Percentiles rank a stretch among this genome's conserved stretches.
Conservation (phyloP, 2,888 invertebrate species). For the Drosophila rubida region DNA sequence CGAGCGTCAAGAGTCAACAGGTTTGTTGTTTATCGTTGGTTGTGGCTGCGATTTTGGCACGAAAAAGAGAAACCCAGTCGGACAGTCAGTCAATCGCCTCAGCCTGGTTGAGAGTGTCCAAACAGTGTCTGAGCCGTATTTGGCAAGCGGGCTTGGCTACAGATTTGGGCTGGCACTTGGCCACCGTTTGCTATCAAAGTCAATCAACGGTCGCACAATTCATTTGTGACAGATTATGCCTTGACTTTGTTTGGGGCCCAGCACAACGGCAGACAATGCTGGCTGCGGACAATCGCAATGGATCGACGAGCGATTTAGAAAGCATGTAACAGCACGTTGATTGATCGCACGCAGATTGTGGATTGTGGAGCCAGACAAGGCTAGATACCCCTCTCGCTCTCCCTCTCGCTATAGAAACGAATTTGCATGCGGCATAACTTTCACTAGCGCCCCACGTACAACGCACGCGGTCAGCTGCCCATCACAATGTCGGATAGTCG, state of each 20-base stretch:
- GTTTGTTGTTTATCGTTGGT: conserved; percentile 21
- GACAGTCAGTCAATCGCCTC: conserved; percentile 31
- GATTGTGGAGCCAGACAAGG: conserved; percentile 15
- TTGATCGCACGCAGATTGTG: conserved; percentile 58
- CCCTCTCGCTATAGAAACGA: conserved; percentile 31
- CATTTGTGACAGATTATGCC: conserved; percentile 78
- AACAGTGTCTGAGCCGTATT: conserved; percentile 49
- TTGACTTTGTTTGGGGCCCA: conserved; percentile 62
- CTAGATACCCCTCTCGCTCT: background rate
- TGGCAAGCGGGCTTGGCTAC: conserved; percentile 45
- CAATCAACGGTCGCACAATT: conserved; percentile 71
- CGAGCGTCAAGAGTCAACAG: conserved; percentile 18
- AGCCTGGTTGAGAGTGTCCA: conserved; percentile 43
- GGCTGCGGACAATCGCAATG: conserved; percentile 45
- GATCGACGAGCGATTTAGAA: conserved; percentile 61
- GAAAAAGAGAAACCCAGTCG: conserved; percentile 63
- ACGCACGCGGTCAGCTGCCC: conserved; percentile 51
- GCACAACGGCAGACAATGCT: background rate
- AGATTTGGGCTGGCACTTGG: conserved; percentile 50
- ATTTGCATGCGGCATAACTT: conserved; percentile 64
- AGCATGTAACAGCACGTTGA: conserved; percentile 56
- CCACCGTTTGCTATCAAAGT: conserved; percentile 63
- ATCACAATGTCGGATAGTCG: conserved; percentile 38
- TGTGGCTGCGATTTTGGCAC: conserved; percentile 24
- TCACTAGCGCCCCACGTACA: conserved; percentile 21